Conservation (phyloP, 2,797 vertebrate species). For the Garrulus glandarius region DNA sequence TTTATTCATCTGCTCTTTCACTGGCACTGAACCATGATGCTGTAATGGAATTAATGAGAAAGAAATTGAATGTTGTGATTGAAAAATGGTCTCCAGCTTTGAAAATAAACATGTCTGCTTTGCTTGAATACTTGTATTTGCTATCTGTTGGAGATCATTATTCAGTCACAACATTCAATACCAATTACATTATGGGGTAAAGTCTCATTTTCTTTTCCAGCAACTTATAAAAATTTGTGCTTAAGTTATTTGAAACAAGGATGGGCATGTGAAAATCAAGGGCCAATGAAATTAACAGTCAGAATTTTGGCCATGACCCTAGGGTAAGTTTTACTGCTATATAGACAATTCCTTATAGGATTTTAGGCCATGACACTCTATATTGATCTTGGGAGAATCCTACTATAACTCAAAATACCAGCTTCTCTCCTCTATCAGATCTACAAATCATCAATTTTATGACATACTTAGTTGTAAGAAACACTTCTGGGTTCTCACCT, state of each 20-base stretch:
- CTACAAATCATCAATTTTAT: neutral
- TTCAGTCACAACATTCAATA: constrained; percentile 29
- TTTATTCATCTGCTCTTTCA: constrained; percentile 53
- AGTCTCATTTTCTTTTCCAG: constrained; percentile 37
- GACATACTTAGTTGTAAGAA: neutral
- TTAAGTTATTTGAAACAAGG: constrained; percentile 1
- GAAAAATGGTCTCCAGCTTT: constrained; percentile 64
- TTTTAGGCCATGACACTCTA: neutral
- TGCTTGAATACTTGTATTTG: constrained; percentile 42
- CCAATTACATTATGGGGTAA: neutral
- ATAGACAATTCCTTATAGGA: neutral
- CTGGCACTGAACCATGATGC: constrained; percentile 37
- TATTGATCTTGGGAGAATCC: neutral
- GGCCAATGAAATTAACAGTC: neutral
- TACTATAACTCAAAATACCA: neutral
- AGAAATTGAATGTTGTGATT: constrained; percentile 61
- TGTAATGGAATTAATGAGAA: constrained; percentile 69
- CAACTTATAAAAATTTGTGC: neutral
- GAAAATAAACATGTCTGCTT: constrained; percentile 63
- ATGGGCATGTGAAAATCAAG: neutral
- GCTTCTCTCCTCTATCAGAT: neutral
- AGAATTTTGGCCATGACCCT: neutral
- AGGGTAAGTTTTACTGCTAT: neutral
- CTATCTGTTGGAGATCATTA: constrained; percentile 60
- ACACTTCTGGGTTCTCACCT: neutral